Percentiles rank a stretch among this genome's conserved stretches.
Conservation (phyloP, 2,888 invertebrate species). For the Dryobota labecula region DNA sequence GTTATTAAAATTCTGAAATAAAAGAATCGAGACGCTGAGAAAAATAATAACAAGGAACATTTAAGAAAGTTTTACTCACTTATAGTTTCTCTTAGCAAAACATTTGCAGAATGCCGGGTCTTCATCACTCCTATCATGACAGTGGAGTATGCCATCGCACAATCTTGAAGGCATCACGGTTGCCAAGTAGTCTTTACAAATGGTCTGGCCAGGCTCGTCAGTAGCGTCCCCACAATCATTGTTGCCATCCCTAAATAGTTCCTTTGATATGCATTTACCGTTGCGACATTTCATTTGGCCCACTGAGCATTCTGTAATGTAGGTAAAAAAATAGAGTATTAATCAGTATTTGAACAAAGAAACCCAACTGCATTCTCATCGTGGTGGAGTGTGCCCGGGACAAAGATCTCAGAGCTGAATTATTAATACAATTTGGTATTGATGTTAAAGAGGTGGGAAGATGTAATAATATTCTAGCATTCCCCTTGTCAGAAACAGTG, state of each 20-base stretch:
- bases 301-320: conserved; percentile 90
- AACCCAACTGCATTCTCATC: too few species aligned
- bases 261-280: conserved; percentile 93
- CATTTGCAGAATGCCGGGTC: conserved; percentile 92
- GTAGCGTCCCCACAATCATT: conserved; percentile 93
- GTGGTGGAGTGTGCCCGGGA: too few species aligned
- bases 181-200: conserved; percentile 92
- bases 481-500: too few species aligned
- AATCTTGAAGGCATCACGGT: conserved; percentile 92
- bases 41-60: neutral
- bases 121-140: conserved; percentile 95
- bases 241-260: conserved; percentile 92
- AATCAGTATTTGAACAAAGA: too few species aligned
- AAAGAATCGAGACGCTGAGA: too few species aligned
- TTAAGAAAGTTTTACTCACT: conserved; percentile 71
- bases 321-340: too few species aligned
- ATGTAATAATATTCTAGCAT: too few species aligned
- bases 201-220: conserved; percentile 92
- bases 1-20: too few species aligned
- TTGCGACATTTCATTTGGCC: conserved; percentile 92
- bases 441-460: too few species aligned
- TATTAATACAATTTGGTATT: too few species aligned
- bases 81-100: conserved; percentile 80
- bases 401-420: too few species aligned
- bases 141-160: conserved; percentile 95